Evolutionary conservation across 2,888 invertebrate genomes (phyloP).

Genomic region (Lasioglossum zephyrum): DNA sequence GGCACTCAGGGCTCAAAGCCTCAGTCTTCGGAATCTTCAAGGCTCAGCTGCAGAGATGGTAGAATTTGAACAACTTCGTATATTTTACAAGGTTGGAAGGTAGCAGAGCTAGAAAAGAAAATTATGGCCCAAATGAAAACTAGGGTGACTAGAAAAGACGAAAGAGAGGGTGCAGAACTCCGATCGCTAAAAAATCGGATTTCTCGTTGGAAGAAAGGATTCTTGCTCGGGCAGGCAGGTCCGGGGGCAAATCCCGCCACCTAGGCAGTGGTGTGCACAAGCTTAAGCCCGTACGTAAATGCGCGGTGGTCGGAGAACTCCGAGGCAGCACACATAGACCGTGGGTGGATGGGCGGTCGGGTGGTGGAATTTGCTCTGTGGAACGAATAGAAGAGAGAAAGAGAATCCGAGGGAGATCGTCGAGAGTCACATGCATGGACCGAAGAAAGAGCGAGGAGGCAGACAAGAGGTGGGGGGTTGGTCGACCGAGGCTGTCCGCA

Average conservation of each 20-base stretch:
- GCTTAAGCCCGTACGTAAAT: conserved; percentile 68
- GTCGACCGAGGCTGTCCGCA: conserved; percentile 84
- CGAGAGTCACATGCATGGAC: conserved; percentile 55
- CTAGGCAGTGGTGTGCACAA: conserved; percentile 51
- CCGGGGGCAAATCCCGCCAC: conserved; percentile 49
- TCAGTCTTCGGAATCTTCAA: background rate
- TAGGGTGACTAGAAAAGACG: background rate
- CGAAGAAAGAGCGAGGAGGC: conserved; percentile 63
- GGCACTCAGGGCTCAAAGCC: background rate
- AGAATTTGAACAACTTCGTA: background rate
- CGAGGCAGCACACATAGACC: conserved; percentile 17
- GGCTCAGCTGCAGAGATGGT: background rate
- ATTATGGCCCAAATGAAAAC: background rate
- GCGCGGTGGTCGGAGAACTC: conserved; percentile 50
- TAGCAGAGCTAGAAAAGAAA: background rate
- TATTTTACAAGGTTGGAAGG: background rate
- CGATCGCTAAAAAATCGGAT: conserved; percentile 24
- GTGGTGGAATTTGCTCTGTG: conserved; percentile 70
- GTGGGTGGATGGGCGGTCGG: background rate
- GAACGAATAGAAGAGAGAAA: conserved; percentile 54
- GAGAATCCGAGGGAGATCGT: conserved; percentile 50
- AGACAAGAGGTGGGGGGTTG: conserved; percentile 75
- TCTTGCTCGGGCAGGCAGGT: conserved; percentile 24
- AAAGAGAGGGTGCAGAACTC: background rate
- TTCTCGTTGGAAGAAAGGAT: conserved; percentile 26